phyloP scores from a whole-genome alignment of 92 coral and sea anemone genomes.

The Zoanthus sociatus region DNA sequence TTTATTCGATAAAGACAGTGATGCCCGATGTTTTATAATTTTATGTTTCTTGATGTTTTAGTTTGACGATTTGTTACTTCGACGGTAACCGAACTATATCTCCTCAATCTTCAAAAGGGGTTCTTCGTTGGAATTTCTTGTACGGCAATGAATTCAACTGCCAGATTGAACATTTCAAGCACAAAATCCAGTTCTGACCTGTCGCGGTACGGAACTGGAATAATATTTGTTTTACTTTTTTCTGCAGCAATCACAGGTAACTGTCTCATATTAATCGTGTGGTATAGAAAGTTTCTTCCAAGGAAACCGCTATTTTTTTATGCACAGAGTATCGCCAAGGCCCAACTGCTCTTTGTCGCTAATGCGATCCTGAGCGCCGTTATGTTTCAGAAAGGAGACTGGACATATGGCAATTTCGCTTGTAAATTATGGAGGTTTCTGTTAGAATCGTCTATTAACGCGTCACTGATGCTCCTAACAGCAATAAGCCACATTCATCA shows the following conservation, averaged over 20 bases:
- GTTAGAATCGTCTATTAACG: background rate
- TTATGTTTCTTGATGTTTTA: no score
- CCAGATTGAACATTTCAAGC: background rate
- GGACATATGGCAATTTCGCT: background rate
- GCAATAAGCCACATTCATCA: background rate
- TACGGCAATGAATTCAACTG: background rate
- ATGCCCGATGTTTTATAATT: no score
- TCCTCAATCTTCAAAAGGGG: no score
- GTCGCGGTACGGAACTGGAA: background rate
- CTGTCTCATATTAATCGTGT: background rate
- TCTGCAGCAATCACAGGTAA: background rate
- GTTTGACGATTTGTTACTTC: no score
- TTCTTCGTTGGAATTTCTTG: background rate
- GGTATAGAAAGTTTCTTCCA: conserved; percentile 1
- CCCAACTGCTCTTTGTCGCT: background rate
- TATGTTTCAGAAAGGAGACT: background rate
- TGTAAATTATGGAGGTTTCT: background rate
- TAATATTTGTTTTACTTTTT: background rate
- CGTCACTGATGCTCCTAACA: background rate
- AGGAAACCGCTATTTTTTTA: background rate
- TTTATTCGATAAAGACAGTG: no score
- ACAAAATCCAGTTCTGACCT: background rate
- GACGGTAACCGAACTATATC: no score
- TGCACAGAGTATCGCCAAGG: background rate
- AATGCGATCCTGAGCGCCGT: background rate